Percentiles rank a stretch among this genome's conserved stretches.
phyloP scores from a whole-genome alignment of 2,888 invertebrate species.

The Biston betularia region DNA sequence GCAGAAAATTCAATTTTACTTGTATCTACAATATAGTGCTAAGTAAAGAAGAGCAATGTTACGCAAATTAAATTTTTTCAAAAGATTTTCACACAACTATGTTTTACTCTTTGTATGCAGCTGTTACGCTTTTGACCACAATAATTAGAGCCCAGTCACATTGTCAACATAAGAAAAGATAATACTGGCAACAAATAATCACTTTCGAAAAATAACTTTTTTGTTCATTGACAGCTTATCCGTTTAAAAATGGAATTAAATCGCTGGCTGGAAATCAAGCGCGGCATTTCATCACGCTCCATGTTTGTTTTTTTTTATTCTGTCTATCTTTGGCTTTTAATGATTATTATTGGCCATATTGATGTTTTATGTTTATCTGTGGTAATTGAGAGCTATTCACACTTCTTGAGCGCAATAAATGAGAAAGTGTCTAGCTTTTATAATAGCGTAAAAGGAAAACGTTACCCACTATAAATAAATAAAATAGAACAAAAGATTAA shows the following conservation, averaged over 20 bases:
- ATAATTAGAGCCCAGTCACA: background rate
- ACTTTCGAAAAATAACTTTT: conserved; percentile 57
- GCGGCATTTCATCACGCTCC: conserved; percentile 58
- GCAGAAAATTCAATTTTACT: background rate
- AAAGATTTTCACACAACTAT: background rate
- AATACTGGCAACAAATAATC: conserved; percentile 2
- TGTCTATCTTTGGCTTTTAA: conserved; percentile 32
- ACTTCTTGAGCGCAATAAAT: conserved; percentile 9
- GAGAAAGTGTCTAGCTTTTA: conserved; percentile 21
- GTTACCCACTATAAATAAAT: conserved; percentile 3
- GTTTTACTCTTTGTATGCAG: background rate
- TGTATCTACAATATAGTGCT: background rate
- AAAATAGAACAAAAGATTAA: background rate
- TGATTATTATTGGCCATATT: conserved; percentile 27
- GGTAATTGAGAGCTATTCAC: conserved; percentile 22
- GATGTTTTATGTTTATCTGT: conserved; percentile 30
- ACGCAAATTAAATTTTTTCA: too few relatives aligned
- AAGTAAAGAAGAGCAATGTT: background rate
- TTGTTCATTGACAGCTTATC: conserved; percentile 59
- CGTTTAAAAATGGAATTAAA: conserved; percentile 52
- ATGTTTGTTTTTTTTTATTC: conserved; percentile 19
- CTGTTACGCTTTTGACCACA: background rate
- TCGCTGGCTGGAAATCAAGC: conserved; percentile 61
- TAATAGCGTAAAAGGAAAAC: conserved; percentile 9
- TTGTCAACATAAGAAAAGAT: conserved; percentile 8